phyloP scores from a whole-genome alignment of 2,888 invertebrate genomes.

The Cloeon dipterum region DNA sequence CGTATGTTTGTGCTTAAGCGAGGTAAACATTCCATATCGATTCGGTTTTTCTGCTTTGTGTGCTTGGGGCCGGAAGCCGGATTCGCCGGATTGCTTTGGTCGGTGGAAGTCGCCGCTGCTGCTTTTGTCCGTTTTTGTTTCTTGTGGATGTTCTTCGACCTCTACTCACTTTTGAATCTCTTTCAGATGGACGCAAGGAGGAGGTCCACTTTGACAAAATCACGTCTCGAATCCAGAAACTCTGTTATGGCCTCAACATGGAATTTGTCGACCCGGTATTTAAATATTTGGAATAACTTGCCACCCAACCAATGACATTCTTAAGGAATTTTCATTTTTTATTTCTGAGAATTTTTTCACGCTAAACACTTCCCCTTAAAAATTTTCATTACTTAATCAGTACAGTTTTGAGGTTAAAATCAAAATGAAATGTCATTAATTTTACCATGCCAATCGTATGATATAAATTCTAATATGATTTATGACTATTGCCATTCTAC shows the following conservation, averaged over 20 bases:
- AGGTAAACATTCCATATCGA: too few relatives aligned
- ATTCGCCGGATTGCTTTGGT: neutral
- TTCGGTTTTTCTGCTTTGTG: too few relatives aligned
- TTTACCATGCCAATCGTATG: too few relatives aligned
- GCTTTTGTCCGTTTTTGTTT: neutral
- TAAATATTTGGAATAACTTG: constrained; percentile 8
- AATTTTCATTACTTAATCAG: too few relatives aligned
- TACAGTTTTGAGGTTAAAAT: too few relatives aligned
- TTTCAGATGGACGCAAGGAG: constrained; percentile 67
- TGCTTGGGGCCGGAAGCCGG: neutral
- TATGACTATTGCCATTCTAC: too few relatives aligned
- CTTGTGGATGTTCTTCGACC: constrained; percentile 2
- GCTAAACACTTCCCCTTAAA: neutral
- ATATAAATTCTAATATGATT: too few relatives aligned
- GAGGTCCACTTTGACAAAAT: constrained; percentile 95
- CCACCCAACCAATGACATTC: neutral
- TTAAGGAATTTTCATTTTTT: neutral
- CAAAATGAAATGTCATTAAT: too few relatives aligned
- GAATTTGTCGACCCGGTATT: constrained; percentile 91
- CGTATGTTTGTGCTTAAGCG: constrained; percentile 25
- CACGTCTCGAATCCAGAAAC: constrained; percentile 80
- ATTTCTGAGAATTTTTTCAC: too few relatives aligned
- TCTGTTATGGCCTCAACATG: constrained; percentile 88
- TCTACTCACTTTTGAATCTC: constrained; percentile 5
- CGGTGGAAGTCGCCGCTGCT: neutral